Evolutionary conservation across 2,797 vertebrate genomes (phyloP).

Genomic region (Oreochromis grahami): DNA sequence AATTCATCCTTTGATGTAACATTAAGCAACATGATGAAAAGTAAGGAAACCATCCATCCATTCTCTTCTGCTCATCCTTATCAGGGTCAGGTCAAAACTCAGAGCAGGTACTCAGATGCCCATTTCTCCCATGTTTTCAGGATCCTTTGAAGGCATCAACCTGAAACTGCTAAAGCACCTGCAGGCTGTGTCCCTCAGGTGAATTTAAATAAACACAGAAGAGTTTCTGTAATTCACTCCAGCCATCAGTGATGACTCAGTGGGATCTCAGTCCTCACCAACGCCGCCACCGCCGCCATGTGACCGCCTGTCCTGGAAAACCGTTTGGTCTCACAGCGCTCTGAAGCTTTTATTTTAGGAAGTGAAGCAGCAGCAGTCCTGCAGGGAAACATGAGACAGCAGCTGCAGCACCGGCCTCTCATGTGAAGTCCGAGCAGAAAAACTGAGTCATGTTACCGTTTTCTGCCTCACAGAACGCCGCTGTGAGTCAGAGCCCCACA

Average conservation of each 20-base stretch:
- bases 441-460: background rate
- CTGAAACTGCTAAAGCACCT: background rate
- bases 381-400: background rate
- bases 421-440: background rate
- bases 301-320: background rate
- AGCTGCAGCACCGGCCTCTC: background rate
- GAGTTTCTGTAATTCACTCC: background rate
- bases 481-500: background rate
- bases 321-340: background rate
- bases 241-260: background rate
- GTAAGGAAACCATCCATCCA: no score
- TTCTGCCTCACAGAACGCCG: background rate
- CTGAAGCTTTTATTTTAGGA: background rate
- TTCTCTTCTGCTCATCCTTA: background rate
- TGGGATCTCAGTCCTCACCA: background rate
- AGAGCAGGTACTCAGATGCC: background rate
- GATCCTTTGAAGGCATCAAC: background rate
- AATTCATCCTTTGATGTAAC: background rate
- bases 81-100: rapidly evolving
- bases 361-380: background rate
- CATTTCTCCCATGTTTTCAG: background rate
- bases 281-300: background rate
- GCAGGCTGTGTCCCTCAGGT: background rate
- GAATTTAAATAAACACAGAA: background rate
- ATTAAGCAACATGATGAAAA: background rate